These are phyloP conservation scores for Magallana gigas DNA, from an alignment of 1,140 invertebrate species.

Conservation along the genomic window DNA sequence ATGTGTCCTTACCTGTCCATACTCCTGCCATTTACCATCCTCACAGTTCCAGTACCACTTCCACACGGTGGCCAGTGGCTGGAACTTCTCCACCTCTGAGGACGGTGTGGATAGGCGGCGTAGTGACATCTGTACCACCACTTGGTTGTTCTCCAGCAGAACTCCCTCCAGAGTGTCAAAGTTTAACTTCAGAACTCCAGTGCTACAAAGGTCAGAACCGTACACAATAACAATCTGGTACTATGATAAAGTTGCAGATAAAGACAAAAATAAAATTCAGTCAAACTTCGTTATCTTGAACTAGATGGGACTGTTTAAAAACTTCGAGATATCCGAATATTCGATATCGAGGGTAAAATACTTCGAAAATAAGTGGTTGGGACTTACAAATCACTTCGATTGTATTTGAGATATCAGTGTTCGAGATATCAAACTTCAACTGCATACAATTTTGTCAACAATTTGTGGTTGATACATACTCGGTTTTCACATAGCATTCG, in stretches of 20 bases:
- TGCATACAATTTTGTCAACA: too few species aligned
- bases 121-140: background rate
- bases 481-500: constrained; percentile 43
- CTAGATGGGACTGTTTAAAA: too few species aligned
- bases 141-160: background rate
- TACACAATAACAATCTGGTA: background rate
- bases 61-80: constrained; percentile 52
- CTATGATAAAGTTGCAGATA: background rate
- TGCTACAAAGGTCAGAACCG: constrained; percentile 20
- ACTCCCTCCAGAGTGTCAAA: constrained; percentile 46
- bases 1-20: constrained; percentile 46
- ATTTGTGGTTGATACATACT: constrained; percentile 27
- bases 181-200: constrained; percentile 33
- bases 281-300: too few species aligned
- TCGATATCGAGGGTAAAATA: too few species aligned
- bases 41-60: constrained; percentile 58
- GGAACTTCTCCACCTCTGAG: constrained; percentile 50
- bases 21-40: constrained; percentile 40
- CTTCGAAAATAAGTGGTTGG: too few species aligned
- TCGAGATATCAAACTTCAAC: too few species aligned
- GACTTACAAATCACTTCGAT: too few species aligned
- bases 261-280: too few species aligned
- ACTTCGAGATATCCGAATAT: too few species aligned
- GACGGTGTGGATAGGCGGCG: constrained; percentile 52
- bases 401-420: too few species aligned